Conservation (phyloP, 1,140 invertebrate species). For the Ips typographus region DNA sequence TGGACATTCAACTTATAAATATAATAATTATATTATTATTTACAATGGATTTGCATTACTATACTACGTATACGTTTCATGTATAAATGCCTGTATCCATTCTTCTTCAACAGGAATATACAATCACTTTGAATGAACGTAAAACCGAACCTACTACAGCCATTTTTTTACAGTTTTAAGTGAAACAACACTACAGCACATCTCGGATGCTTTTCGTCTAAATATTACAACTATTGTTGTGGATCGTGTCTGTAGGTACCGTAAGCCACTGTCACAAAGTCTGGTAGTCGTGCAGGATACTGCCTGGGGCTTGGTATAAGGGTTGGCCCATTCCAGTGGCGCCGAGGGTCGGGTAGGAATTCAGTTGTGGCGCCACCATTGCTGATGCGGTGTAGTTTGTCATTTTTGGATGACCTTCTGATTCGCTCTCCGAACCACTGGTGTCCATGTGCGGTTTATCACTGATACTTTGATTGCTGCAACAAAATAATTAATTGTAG, state of each 20-base stretch:
- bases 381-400: slow-evolving; percentile 37
- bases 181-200: no score
- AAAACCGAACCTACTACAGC: no score
- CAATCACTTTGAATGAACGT: no score
- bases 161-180: no score
- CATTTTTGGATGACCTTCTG: slow-evolving; percentile 45
- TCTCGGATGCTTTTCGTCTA: slow-evolving; percentile 4
- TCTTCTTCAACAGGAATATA: no score
- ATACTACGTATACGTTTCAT: no score
- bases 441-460: slow-evolving; percentile 51
- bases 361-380: slow-evolving; percentile 43
- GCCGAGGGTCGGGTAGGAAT: slow-evolving; percentile 42
- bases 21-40: no score
- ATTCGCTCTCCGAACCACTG: slow-evolving; percentile 51
- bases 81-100: no score
- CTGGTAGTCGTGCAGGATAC: slow-evolving; percentile 51
- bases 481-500: slow-evolving; percentile 35
- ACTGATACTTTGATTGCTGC: slow-evolving; percentile 44
- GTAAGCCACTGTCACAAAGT: slow-evolving; percentile 52
- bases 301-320: slow-evolving; percentile 47
- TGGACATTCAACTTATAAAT: no score
- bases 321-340: slow-evolving; percentile 46
- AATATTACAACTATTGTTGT: slow-evolving; percentile 33
- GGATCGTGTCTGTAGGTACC: slow-evolving; percentile 33
- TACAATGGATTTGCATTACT: no score